A percentile compares a stretch with the other conserved stretches of the same genome.
phyloP scores from a whole-genome alignment of 1,140 invertebrate genomes.

The Diorhabda carinulata region DNA sequence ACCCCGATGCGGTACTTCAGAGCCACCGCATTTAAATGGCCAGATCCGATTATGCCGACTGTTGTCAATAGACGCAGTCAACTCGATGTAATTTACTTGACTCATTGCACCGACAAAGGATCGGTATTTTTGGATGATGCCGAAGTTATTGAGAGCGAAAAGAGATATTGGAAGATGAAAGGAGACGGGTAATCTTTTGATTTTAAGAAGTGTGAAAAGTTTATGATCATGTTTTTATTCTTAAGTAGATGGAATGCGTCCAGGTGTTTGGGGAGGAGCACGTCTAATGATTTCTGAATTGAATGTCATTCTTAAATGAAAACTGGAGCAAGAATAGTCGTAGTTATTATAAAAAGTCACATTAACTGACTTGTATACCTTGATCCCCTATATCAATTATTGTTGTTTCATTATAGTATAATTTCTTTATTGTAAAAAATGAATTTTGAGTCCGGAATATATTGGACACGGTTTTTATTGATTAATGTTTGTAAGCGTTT shows the following conservation, averaged over 20 bases:
- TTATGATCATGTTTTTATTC: conserved; percentile 18
- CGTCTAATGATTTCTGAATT: neutral
- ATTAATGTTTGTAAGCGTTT: too few relatives aligned
- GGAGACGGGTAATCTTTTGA: conserved; percentile 1
- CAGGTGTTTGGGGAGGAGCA: conserved; percentile 17
- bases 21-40: conserved; percentile 36
- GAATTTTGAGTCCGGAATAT: too few relatives aligned
- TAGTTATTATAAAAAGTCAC: too few relatives aligned
- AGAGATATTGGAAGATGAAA: neutral
- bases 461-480: too few relatives aligned
- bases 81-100: conserved; percentile 42
- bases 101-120: conserved; percentile 37
- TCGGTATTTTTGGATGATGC: neutral
- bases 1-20: conserved; percentile 43
- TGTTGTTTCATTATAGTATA: too few relatives aligned
- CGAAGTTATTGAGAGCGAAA: neutral
- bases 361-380: too few relatives aligned
- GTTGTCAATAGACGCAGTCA: conserved; percentile 35
- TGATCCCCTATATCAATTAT: too few relatives aligned
- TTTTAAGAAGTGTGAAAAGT: conserved; percentile 19
- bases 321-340: neutral
- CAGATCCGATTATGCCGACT: conserved; percentile 24
- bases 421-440: too few relatives aligned
- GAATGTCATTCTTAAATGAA: neutral
- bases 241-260: conserved; percentile 15